Evolutionary conservation across 1,140 invertebrate genomes (phyloP), one percentile per base, ranked within the genome.

Genomic region (Eubasilissa regina): DNA sequence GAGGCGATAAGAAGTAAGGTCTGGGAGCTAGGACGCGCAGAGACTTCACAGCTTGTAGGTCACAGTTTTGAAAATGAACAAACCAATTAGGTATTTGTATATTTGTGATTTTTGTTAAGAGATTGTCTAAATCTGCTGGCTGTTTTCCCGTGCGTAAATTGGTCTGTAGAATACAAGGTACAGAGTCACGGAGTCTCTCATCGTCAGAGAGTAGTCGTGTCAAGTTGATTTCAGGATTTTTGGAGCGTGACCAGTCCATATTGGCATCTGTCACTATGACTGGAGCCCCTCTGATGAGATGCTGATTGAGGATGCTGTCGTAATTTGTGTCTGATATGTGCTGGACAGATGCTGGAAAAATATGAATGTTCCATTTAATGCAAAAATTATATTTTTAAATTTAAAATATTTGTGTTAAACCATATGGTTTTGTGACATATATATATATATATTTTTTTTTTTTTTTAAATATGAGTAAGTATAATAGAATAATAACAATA

Each of bases 51-150:
- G 93, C 93, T 74, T 92, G 89, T 25, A 93, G 92, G 78, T 95
- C 93, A 84, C 95, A 97, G 85, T 96, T 96, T 87, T 96, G 94
- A 91, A 95, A 96, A 83, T 96, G 94, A 3, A 95, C 92, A 85
- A 95, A 97, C 93, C 94, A 96, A 81, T 92, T 92, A 0, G 92
- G 91, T 12, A 94, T 91, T 55, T 93, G 90, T 0, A 91, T 91
- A 43, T 91, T 91, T 53, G 92, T 91, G 1, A 94, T 91, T 45
- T 91, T 90, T 35, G 91, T 90, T 0, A 95, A 87, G 80, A 95
- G 91, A 19, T 91, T 90, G 43, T 91, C 89, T n/a, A 94, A 86
- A 82, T 94, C 93, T 78, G 91, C 91, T 0, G 91, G 91, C 58
- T 89, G 87, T 48, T 86, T 86, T 1, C 91, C 91, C 0, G 92